Percentiles rank a stretch among this genome's conserved stretches.
phyloP scores from a whole-genome alignment of 2,888 invertebrate species.

The Plebejus melissa region DNA sequence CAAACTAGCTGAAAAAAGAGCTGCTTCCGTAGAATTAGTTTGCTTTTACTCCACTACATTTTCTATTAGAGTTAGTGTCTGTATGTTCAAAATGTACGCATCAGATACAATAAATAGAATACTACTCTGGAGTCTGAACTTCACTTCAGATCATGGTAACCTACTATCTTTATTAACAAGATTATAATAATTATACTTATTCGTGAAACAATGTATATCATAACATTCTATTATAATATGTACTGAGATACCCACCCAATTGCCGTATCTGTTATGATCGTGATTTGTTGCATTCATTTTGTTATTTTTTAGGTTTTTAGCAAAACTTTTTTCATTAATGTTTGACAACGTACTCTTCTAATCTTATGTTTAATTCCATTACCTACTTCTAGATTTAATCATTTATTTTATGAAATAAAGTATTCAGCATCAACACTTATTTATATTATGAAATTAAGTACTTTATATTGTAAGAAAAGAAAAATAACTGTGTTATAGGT shows the following conservation, averaged over 20 bases:
- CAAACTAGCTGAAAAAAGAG: not conserved
- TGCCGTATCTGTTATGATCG: not conserved
- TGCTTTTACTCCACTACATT: not conserved
- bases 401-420: not conserved
- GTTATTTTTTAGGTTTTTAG: not conserved
- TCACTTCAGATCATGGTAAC: too few species aligned
- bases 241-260: not conserved
- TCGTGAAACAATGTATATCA: not conserved
- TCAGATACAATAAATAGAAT: not conserved
- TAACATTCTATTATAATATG: too few species aligned
- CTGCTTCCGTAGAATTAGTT: not conserved
- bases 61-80: not conserved
- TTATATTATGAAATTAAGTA: not conserved
- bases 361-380: not conserved
- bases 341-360: not conserved
- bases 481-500: constrained; percentile 17
- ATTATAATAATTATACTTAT: too few species aligned
- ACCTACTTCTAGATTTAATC: not conserved
- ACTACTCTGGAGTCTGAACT: not conserved
- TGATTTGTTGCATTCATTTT: not conserved
- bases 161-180: too few species aligned
- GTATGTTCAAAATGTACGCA: not conserved
- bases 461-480: not conserved
- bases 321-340: not conserved
- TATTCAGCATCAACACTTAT: not conserved